Base-by-base conservation (phyloP, 2,888 invertebrate genomes). In the Idaea straminata region DNA sequence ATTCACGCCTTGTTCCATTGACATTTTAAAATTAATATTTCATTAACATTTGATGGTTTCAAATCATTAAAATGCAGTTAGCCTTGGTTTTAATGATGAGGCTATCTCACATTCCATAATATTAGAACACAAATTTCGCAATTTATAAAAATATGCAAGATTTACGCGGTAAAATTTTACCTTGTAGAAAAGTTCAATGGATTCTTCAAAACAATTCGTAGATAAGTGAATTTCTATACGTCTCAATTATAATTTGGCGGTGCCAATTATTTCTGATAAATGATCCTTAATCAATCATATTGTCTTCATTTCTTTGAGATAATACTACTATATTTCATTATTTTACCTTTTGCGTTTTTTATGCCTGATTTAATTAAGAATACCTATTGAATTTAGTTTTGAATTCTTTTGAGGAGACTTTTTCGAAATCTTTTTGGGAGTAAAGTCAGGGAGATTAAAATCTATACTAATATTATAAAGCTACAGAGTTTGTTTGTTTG, bases 281-380 rank as follows among this genome's bases (percentile, higher is more conserved):
- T 47, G 47, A 47, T 47, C 47, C 47, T 47, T 47, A 47, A 47
- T 47, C 47, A 47, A 47, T 47, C 47, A 47, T 47, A 47, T 47
- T 47, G 47, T 47, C 13, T 10, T 47, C 47, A 10, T 47, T 47
- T 47, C 47, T 13, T 47, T 47, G 47, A 47, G 47, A 47, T 47
- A 10, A 47, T 47, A 4, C 47, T 47, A 47, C 10, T 47, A 4
- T 47, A 47, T 47, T 47, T 47, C 47, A 13, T 13, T 47, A 5
- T 47, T 7, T 10, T 47, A 13, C 47, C 7, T 47, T 13, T 13
- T 13, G 38, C 47, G 47, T 47, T 47, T 47, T 47, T 47, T 47
- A 13, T 13, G 4, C 0, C 10, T 13, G 3, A 47, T 10, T 47
- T 47, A 47, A 47, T 47, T 47, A 47, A 10, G 10, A 47, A 10